Percentiles rank a stretch among this genome's conserved stretches.
Conservation (phyloP, 2,888 invertebrate genomes). For the Himalopsyche tibetana region DNA sequence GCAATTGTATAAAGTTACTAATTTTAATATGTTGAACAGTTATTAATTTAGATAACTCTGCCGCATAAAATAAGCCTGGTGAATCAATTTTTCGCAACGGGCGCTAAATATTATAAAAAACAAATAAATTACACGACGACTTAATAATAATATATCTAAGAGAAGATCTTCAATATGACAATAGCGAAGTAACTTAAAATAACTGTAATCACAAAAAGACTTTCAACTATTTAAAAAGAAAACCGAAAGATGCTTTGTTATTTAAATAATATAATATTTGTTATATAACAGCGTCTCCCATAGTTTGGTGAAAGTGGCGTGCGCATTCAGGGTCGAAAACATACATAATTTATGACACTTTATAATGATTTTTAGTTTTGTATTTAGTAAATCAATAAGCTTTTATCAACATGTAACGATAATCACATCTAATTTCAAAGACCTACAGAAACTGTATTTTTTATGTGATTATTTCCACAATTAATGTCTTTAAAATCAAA, state of each 20-base stretch:
- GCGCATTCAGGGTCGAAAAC: background rate
- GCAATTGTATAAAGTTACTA: too few species aligned
- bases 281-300: background rate
- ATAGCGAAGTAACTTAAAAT: background rate
- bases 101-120: background rate
- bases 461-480: too few species aligned
- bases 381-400: too few species aligned
- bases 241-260: background rate
- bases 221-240: background rate
- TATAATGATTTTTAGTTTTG: too few species aligned
- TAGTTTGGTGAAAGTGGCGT: background rate
- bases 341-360: too few species aligned
- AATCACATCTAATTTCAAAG: too few species aligned
- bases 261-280: constrained; percentile 24
- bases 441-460: too few species aligned
- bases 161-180: background rate
- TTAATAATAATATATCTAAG: background rate
- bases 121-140: background rate
- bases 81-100: background rate
- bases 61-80: background rate
- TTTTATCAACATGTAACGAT: too few species aligned
- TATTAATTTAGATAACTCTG: background rate
- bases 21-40: too few species aligned
- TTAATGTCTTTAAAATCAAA: too few species aligned
- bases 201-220: background rate